Conservation (phyloP, 2,888 invertebrate species). For the Hirudinaria manillensis region DNA sequence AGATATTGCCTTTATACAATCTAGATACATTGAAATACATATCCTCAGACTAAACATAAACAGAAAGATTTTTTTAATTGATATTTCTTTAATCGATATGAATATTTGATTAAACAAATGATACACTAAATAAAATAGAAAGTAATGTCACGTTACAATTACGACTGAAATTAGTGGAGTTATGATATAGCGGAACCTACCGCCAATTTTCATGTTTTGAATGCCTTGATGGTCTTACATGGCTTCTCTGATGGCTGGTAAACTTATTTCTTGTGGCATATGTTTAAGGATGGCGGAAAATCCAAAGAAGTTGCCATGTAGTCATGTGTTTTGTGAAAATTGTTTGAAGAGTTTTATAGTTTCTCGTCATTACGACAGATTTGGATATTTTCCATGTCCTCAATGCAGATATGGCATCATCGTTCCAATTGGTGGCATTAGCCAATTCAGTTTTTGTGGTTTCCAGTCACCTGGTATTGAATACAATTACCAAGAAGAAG, state of each 20-base stretch:
- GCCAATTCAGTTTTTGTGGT: constrained; percentile 44
- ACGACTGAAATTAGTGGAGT: background rate
- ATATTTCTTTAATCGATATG: too few species aligned
- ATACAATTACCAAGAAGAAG: too few species aligned
- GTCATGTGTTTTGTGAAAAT: constrained; percentile 47
- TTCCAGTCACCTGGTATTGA: constrained; percentile 15
- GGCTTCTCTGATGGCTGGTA: background rate
- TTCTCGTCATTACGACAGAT: constrained; percentile 34
- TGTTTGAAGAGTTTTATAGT: constrained; percentile 45
- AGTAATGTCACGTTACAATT: background rate
- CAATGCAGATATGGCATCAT: constrained; percentile 42
- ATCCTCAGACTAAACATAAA: too few species aligned
- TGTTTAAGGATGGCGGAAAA: constrained; percentile 8
- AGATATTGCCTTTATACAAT: too few species aligned
- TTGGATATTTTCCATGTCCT: constrained; percentile 45
- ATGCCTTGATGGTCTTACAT: background rate
- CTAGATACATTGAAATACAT: too few species aligned
- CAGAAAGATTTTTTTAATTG: too few species aligned
- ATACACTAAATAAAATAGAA: too few species aligned
- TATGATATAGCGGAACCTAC: too few species aligned
- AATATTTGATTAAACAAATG: too few species aligned
- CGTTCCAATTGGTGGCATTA: constrained; percentile 44
- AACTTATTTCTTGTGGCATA: background rate
- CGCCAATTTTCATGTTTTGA: background rate
- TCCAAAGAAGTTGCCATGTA: constrained; percentile 49